Evolutionary conservation across 1,140 invertebrate genomes (phyloP), one percentile per base, ranked within the genome.

Genomic region (Ephestia elutella): DNA sequence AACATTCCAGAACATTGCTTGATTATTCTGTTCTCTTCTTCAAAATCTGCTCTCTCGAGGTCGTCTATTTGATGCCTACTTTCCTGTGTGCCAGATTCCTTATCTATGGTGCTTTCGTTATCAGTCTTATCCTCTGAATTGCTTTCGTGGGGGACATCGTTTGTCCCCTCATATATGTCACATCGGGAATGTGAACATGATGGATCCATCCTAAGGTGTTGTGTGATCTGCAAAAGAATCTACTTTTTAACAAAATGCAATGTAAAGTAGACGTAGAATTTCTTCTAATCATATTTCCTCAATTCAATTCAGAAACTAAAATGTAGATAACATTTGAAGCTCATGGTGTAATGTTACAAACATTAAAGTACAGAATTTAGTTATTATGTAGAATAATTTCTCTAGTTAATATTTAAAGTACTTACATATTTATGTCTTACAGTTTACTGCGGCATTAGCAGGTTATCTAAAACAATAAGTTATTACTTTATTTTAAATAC

Each of bases 21-120:
- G 32, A 87, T 54, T 53, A 89, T 73, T 44, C 80, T 70, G 59
- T 87, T 87, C 54, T 89, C 87, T 51, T 88, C 84, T 51, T 87
- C 84, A 59, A 89, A 89, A 49, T 88, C 85, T 56, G 85, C 75
- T 8, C 87, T 68, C 61, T 88, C 87, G 35, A 89, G 65, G 17
- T 84, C 76, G 56, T 89, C 85, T 57, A 85, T 84, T 57, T 70
- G 67, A 61, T 83, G 73, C 48, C 77, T 72, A 71, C 73, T 72
- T 63, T 65, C 74, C 50, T 69, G 61, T 50, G 62, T 65, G 38
- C 57, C 71, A 15, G 65, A 55, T 21, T 66, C 59, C 49, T 73
- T 74, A 20, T 81, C 76, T 56, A 63, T 68, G 55, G 73, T 67
- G 56, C 59, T 63, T 51, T 73, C 62, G 57, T 59, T 77, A 59